Base-by-base conservation (phyloP, 2,888 invertebrate species). In the Octodonta nipae region DNA sequence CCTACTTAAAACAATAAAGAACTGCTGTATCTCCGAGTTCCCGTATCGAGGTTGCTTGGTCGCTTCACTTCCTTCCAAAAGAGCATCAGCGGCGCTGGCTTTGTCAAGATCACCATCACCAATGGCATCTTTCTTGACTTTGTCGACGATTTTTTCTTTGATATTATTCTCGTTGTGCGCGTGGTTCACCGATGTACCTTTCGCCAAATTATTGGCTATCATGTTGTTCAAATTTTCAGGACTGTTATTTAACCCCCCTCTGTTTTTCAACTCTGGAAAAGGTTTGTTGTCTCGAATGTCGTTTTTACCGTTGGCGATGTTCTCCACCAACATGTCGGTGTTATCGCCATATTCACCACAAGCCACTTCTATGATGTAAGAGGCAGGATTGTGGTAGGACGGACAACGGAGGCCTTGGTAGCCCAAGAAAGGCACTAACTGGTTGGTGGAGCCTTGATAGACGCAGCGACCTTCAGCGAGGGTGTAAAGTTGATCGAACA, bases 321-420 rank as follows among this genome's bases (percentile, higher is more conserved):
- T 88, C 5, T 75, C 73, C 4, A 89, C 87, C 32, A 91, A 65
- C 49, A 78, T 83, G 43, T 77, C 73, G 1, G 81, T 84, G 52
- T 89, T 82, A 54, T 89, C 86, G 33, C 95, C 95, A 57, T 93
- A 91, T 61, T 95, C 93, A 0, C 93, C 93, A 55, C 91, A 89
- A 0, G 93, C 89, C 3, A 95, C 89, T 64, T 95, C 93, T 30
- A 53, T 53, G 46, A 91, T 84, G 66, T 87, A 93, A 32, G 92
- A 92, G 4, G 93, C 92, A 1, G 93, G 93, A 65, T 95, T 95
- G 67, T 95, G 93, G 62, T 93, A 95, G 32, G 87, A 81, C 0
- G 93, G 93, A 52, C 93, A 95, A 54, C 85, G 80, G 14, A 93
- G 71, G n/a, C 72, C 75, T 29, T 88, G 70, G 13, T 76, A 78